Evolutionary conservation across 2,113 vertebrate genomes (phyloP).

Genomic region (Lates calcarifer): DNA sequence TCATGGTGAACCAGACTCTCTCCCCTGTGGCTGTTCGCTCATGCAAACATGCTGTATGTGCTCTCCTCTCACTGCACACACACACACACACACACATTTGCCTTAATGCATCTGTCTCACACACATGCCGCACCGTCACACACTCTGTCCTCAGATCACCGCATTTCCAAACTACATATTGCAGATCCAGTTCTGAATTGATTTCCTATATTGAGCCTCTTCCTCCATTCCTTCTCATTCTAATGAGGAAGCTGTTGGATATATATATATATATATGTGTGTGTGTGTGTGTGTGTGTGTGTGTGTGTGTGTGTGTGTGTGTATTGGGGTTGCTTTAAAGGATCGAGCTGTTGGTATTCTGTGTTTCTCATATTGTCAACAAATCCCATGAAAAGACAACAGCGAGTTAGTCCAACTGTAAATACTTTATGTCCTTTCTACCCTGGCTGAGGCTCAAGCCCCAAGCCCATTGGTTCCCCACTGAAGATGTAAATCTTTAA

Average conservation of each 20-base stretch:
- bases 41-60: constrained; percentile 38
- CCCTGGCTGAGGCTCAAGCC: neutral
- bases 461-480: too few relatives aligned
- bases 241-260: neutral
- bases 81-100: constrained; percentile 1
- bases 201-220: constrained; percentile 37
- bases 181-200: constrained; percentile 45
- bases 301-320: too few relatives aligned
- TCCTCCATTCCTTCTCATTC: neutral
- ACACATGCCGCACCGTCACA: neutral
- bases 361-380: neutral
- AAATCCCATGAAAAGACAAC: neutral
- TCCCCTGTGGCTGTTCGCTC: constrained; percentile 45
- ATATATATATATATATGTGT: too few relatives aligned
- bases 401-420: neutral
- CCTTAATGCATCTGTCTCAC: constrained; percentile 30
- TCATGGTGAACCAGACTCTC: constrained; percentile 65
- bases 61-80: constrained; percentile 17
- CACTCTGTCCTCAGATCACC: constrained; percentile 31
- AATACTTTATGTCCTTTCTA: constrained; percentile 2
- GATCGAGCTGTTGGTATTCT: neutral
- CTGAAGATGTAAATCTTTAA: neutral
- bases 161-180: constrained; percentile 32
- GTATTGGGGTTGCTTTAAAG: neutral
- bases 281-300: too few relatives aligned